phyloP scores from a whole-genome alignment of 2,113 vertebrate genomes.

The Egretta garzetta region DNA sequence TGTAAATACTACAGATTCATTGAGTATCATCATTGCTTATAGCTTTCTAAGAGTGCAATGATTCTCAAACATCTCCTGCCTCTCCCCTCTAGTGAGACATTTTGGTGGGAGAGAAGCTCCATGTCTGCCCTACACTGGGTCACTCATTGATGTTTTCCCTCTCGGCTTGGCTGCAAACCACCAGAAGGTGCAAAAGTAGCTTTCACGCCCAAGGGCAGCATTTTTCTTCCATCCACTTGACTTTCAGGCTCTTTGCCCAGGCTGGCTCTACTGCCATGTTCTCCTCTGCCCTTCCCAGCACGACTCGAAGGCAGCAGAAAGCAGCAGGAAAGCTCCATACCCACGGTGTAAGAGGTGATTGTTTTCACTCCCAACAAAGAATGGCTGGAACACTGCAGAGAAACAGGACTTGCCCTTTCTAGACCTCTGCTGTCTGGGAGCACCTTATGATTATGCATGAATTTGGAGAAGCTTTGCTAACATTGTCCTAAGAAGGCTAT shows the following conservation, averaged over 20 bases:
- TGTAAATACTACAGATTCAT: not conserved
- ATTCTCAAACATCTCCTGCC: not conserved
- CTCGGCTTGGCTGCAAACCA: conserved; percentile 23
- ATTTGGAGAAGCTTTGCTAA: not conserved
- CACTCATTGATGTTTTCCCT: not conserved
- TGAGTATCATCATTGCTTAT: not conserved
- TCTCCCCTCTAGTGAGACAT: not conserved
- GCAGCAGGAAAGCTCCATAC: not conserved
- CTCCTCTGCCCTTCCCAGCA: not conserved
- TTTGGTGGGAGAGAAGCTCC: not conserved
- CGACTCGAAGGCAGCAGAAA: not conserved
- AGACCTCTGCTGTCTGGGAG: not conserved
- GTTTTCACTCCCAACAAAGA: not conserved
- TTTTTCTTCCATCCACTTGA: not conserved
- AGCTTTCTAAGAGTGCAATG: not conserved
- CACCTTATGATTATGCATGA: accelerated
- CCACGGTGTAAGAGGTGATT: not conserved
- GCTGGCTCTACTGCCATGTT: not conserved
- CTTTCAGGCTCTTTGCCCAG: conserved; percentile 16
- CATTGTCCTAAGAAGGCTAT: not conserved
- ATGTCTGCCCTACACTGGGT: not conserved
- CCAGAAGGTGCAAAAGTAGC: not conserved
- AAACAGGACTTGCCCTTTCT: not conserved
- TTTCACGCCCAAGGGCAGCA: not conserved
- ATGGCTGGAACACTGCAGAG: not conserved